Evolutionary conservation across 2,113 vertebrate genomes (phyloP).

Genomic region (Pyrgilauda ruficollis): DNA sequence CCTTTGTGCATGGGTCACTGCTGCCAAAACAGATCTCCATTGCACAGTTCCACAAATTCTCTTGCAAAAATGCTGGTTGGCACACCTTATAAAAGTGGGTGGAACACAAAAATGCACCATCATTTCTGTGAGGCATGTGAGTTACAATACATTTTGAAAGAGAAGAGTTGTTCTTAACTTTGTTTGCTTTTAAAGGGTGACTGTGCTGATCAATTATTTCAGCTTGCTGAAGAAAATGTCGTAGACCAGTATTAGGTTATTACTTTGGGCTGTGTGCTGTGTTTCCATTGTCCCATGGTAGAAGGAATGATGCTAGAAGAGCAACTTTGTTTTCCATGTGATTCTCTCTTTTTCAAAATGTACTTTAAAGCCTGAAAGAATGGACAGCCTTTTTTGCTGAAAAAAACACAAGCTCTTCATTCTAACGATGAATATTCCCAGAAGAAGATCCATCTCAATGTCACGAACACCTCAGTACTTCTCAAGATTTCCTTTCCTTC

Average conservation of each 20-base stretch:
- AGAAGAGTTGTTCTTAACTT: background rate
- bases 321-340: background rate
- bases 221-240: background rate
- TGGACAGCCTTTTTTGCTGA: background rate
- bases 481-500: constrained; percentile 10
- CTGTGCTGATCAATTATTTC: background rate
- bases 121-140: background rate
- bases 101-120: background rate
- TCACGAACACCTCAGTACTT: background rate
- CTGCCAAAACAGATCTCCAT: background rate
- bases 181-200: background rate
- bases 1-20: background rate
- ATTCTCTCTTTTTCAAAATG: background rate
- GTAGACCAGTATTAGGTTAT: background rate
- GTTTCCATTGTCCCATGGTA: background rate
- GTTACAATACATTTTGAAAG: background rate
- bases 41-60: background rate
- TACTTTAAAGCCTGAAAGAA: background rate
- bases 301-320: background rate
- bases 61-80: background rate
- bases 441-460: background rate
- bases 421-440: background rate
- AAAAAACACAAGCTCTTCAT: background rate
- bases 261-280: background rate
- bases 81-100: background rate